Conservation (phyloP, 2,797 vertebrate species). For the Euthynnus affinis region DNA sequence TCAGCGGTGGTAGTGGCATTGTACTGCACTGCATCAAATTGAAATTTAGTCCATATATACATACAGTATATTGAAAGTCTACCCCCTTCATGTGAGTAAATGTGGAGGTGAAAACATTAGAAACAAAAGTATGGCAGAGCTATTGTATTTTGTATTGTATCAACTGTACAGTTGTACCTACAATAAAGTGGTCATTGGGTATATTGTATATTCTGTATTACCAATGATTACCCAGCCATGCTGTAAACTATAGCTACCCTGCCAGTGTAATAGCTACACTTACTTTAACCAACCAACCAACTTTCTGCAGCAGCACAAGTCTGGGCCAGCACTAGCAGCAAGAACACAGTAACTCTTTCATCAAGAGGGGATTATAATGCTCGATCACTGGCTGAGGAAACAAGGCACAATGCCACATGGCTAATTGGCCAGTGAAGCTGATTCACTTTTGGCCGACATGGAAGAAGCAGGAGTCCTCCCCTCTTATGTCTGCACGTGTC, state of each 20-base stretch:
- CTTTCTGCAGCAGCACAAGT: constrained; percentile 16
- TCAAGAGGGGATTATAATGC: constrained; percentile 54
- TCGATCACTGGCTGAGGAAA: constrained; percentile 55
- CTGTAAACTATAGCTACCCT: too few species aligned
- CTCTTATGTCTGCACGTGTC: constrained; percentile 13
- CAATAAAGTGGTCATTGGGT: not conserved
- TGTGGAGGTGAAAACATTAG: not conserved
- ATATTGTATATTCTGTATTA: not conserved
- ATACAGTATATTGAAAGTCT: not conserved
- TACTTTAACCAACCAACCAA: not conserved
- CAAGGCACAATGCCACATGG: constrained; percentile 41
- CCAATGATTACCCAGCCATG: not conserved
- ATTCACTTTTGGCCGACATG: constrained; percentile 41
- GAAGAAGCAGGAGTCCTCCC: constrained; percentile 39
- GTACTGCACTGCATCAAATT: not conserved
- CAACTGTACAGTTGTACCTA: not conserved
- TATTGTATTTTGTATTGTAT: not conserved
- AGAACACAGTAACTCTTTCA: constrained; percentile 49
- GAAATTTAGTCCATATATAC: too few species aligned
- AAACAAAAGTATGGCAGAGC: not conserved
- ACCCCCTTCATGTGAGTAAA: not conserved
- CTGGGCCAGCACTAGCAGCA: constrained; percentile 2
- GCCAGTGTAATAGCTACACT: not conserved
- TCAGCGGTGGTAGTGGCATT: not conserved
- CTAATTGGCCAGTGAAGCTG: constrained; percentile 56